These are phyloP conservation scores for Xanthorhoe designata DNA, from an alignment of 2,888 invertebrate species.

Conservation along the genomic window DNA sequence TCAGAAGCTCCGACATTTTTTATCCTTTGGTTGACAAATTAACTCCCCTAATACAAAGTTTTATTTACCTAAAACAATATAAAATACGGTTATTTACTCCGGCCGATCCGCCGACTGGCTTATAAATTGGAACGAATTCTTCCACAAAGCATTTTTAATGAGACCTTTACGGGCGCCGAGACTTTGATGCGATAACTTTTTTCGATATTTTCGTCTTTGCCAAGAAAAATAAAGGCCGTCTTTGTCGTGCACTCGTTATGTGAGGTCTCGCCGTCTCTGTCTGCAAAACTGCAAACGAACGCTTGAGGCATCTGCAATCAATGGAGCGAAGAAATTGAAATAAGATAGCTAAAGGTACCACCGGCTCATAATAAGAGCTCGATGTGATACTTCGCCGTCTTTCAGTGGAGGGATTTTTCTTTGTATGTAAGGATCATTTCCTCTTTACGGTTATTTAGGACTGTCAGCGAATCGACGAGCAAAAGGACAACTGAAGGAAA, in stretches of 20 bases:
- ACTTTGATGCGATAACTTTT: slow-evolving; percentile 84
- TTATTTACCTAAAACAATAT: slow-evolving; percentile 69
- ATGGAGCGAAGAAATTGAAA: slow-evolving; percentile 85
- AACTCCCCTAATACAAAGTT: slow-evolving; percentile 43
- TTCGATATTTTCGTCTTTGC: slow-evolving; percentile 78
- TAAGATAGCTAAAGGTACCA: slow-evolving; percentile 79
- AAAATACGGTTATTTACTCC: slow-evolving; percentile 75
- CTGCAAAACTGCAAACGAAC: slow-evolving; percentile 71
- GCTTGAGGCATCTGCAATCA: slow-evolving; percentile 82
- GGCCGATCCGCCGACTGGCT: slow-evolving; percentile 73
- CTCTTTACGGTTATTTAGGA: slow-evolving; percentile 43
- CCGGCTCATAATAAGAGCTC: slow-evolving; percentile 70
- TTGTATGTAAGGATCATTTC: slow-evolving; percentile 64
- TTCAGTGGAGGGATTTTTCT: slow-evolving; percentile 54
- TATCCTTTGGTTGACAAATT: slow-evolving; percentile 20
- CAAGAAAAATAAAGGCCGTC: slow-evolving; percentile 69
- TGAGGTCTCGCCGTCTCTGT: slow-evolving; percentile 57
- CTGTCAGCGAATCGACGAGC: slow-evolving; percentile 39
- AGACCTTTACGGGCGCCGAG: slow-evolving; percentile 76
- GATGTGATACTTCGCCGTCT: slow-evolving; percentile 52
- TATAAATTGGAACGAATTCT: slow-evolving; percentile 80
- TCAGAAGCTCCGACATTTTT: background rate
- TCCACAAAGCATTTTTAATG: slow-evolving; percentile 83
- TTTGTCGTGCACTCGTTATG: slow-evolving; percentile 51
- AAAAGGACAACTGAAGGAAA: slow-evolving; percentile 29